Base-by-base conservation (phyloP, 2,888 invertebrate genomes). In the Acanthococcus lagerstroemiae region DNA sequence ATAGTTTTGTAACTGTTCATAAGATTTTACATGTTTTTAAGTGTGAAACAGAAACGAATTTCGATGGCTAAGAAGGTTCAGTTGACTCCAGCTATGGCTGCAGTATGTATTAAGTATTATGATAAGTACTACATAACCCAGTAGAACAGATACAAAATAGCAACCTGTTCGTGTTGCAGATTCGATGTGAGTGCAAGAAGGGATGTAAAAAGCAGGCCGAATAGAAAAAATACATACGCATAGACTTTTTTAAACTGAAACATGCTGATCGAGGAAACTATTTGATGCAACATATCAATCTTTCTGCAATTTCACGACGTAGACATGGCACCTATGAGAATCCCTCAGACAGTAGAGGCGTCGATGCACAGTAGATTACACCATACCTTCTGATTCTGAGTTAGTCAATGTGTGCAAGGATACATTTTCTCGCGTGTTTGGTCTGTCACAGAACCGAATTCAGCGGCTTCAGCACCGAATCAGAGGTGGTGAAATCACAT, bases 371-470 rank as follows among this genome's bases (percentile, higher is more conserved):
- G 5, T 58, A 12, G 25, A 3, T 24, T 58, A 58, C 45, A 58
- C 48, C 26, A 45, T 58, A 45, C 58, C 58, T 22, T 25, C 17
- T 5, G 46, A 25, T 24, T 22, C 37, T 21, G 17, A 58, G 5
- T 45, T 58, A n/a, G 17, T 57, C n/a, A 44, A 44, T 24, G 60
- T 60, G 26, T 60, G 48, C 24, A 60, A 46, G 46, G 24, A 19
- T 44, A 22, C 60, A 48, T 60, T 60, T 60, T 45, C 46, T 44
- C 60, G 60, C 46, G 26, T 60, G 22, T 48, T 60, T 17, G 24
- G 45, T 12, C 46, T 48, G 26, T 57, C 57, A 37, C 30, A 57
- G 30, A 37, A 37, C 46, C 26, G 48, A 12, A 25, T 60, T 17
- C 60, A 60, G 25, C 21, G n/a, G 44, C 26, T 60, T 21, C 44